Percentiles rank a stretch among this genome's conserved stretches.
These are phyloP conservation scores for Anthopleura xanthogrammica DNA, from an alignment of 92 coral and sea anemone species.

Conservation along the genomic window DNA sequence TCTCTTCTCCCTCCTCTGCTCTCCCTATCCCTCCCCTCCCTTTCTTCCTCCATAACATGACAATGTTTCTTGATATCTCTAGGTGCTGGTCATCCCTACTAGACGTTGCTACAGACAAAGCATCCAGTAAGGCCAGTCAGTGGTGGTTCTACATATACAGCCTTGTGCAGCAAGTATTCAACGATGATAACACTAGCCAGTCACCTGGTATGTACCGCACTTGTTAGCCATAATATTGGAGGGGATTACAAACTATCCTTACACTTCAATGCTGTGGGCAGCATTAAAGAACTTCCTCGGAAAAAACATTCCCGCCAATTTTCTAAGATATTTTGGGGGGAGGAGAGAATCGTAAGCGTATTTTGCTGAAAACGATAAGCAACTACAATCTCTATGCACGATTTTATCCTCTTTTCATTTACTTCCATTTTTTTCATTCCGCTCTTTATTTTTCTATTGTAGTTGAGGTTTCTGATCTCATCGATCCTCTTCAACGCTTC, in stretches of 20 bases:
- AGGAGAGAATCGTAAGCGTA: too few relatives aligned
- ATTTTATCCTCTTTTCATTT: neutral
- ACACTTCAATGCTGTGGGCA: neutral
- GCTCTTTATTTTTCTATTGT: neutral
- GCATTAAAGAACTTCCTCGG: neutral
- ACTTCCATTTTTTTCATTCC: neutral
- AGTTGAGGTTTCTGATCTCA: conserved; percentile 41
- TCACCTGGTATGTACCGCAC: conserved; percentile 13
- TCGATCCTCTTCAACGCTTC: conserved; percentile 77
- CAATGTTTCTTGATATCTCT: neutral
- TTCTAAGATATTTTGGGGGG: too few relatives aligned
- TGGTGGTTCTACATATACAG: conserved; percentile 94
- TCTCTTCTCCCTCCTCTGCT: too few relatives aligned
- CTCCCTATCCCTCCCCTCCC: too few relatives aligned
- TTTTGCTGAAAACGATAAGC: too few relatives aligned
- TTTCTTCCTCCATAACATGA: neutral
- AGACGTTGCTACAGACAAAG: conserved; percentile 73
- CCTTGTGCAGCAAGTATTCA: conserved; percentile 59
- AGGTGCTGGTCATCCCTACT: conserved; percentile 94
- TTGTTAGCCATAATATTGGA: neutral
- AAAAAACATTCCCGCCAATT: too few relatives aligned
- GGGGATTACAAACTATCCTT: neutral
- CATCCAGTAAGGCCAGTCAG: conserved; percentile 68
- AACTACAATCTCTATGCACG: neutral
- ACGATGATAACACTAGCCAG: neutral